Base-by-base conservation (phyloP, 2,888 invertebrate species). In the Agapetus fuscipes region DNA sequence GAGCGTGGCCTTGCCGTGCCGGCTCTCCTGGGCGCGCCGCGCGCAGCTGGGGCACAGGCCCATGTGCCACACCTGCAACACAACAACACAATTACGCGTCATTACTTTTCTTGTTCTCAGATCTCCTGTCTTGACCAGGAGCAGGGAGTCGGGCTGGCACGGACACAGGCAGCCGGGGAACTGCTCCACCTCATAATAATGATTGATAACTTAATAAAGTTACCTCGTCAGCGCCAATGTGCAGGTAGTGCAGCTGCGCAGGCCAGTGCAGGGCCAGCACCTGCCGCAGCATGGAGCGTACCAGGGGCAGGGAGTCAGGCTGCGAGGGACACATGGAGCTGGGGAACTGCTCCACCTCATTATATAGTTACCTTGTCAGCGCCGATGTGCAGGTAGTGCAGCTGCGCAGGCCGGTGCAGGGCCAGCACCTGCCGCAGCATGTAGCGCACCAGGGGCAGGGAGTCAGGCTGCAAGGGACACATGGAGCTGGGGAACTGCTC, bases 161-260 rank as follows among this genome's bases (percentile, higher is more conserved):
- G 86, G 86, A 54, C 86, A 87, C 49, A 86, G 72, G 43, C 83
- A 85, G 54, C 79, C 78, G 0, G 83, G 80, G 50, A 76, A 79
- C 2, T 57, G 60, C 34, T 68, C 71, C 2, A 74, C 71, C 61
- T 88, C 88, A 6, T n/a, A n/a, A n/a, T n/a, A n/a, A n/a, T n/a
- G n/a, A n/a, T n/a, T n/a, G n/a, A n/a, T n/a, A n/a, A 27, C 13
- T 14, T 37, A 30, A 13, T 9, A 34, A 34, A 17, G 50, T 48
- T 53, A 76, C 77, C 69, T 82, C 89, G 64, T 90, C 89, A 41
- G 83, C 83, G 2, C 87, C 88, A 49, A 88, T 84, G 59, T 88
- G 87, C 41, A 88, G 61, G 54, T 76, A 81, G 37, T 73, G 70
- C 39, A 72, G 62, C 45, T 71, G 65, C 1, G 78, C 75, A 41